These are phyloP conservation scores for Malacoraja senta DNA, from an alignment of 2,797 vertebrate genomes.

Conservation along the genomic window DNA sequence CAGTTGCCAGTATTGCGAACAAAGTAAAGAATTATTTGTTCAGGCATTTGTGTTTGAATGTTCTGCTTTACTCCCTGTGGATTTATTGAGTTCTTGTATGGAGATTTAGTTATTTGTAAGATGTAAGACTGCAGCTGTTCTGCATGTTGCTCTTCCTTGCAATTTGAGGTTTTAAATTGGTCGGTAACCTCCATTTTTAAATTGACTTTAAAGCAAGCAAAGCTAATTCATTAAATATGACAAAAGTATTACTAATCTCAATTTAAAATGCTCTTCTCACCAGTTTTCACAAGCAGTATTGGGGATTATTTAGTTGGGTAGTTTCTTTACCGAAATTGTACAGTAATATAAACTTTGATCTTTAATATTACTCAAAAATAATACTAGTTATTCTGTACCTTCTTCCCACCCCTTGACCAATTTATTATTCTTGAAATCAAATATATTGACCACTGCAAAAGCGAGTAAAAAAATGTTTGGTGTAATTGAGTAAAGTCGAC, in stretches of 20 bases:
- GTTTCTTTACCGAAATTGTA: neutral
- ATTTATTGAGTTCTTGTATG: neutral
- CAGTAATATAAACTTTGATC: neutral
- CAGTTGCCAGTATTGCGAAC: neutral
- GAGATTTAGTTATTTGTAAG: neutral
- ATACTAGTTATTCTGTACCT: neutral
- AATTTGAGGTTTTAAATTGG: neutral
- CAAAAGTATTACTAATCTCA: neutral
- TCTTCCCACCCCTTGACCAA: neutral
- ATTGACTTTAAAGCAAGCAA: neutral
- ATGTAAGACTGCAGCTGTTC: neutral
- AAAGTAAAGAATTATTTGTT: neutral
- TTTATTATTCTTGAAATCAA: neutral
- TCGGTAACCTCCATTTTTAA: neutral
- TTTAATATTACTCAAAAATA: neutral
- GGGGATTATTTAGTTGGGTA: neutral
- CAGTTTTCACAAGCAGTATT: neutral
- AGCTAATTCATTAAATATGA: neutral
- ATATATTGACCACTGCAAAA: neutral
- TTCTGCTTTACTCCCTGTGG: neutral
- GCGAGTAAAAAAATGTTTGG: neutral
- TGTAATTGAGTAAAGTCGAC: neutral
- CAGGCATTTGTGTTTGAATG: neutral
- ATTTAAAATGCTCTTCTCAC: neutral
- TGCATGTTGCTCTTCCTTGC: neutral